Evolutionary conservation across 2,113 vertebrate genomes (phyloP).

Genomic region (Hemichromis elongatus): DNA sequence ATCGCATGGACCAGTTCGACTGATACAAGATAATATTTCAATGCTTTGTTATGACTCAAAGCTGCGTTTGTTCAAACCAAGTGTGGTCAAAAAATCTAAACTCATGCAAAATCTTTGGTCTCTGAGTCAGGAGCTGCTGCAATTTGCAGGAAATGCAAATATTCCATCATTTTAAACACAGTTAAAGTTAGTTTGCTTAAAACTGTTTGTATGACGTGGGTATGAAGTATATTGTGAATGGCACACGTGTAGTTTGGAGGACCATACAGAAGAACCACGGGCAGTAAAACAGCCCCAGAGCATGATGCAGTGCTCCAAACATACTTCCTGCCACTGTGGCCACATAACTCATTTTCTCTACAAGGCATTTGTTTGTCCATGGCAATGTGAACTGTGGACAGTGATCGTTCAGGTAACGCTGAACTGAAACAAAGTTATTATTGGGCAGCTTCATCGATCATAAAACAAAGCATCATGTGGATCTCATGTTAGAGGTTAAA

Average conservation of each 20-base stretch:
- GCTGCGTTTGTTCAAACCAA: neutral
- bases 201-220: neutral
- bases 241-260: neutral
- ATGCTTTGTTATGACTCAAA: neutral
- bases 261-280: neutral
- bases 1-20: neutral
- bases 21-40: neutral
- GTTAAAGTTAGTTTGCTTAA: neutral
- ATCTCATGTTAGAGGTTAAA: neutral
- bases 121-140: neutral
- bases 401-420: neutral
- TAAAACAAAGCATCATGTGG: neutral
- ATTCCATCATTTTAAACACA: neutral
- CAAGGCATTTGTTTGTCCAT: neutral
- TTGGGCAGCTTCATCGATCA: neutral
- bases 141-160: neutral
- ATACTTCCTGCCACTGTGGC: neutral
- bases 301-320: neutral
- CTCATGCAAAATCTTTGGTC: neutral
- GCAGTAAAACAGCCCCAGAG: neutral
- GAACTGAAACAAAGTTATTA: neutral
- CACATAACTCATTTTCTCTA: neutral
- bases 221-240: fast-evolving
- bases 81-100: neutral
- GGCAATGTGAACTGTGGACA: neutral